phyloP scores from a whole-genome alignment of 2,113 vertebrate species.

The Platysteira castanea region DNA sequence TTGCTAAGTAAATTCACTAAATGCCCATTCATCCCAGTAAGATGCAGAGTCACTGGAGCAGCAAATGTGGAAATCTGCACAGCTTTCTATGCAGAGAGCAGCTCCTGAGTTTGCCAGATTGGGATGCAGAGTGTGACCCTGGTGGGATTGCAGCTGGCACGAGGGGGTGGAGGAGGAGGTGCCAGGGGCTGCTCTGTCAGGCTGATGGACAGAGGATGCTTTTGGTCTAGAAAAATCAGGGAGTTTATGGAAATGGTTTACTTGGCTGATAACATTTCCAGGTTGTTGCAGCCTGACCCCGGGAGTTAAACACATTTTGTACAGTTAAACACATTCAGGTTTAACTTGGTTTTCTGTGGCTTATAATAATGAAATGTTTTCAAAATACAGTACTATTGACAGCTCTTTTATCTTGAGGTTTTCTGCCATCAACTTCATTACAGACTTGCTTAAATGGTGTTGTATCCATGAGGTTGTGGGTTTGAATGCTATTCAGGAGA shows the following conservation, averaged over 20 bases:
- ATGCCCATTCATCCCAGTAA: conserved; percentile 73
- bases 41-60: conserved; percentile 65
- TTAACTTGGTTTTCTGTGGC: neutral
- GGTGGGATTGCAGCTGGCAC: neutral
- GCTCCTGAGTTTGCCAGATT: conserved; percentile 62
- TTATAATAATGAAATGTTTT: neutral
- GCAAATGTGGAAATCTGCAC: conserved; percentile 77
- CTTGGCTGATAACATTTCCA: neutral
- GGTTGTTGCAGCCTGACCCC: neutral
- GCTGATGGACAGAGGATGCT: neutral
- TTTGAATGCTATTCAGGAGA: neutral
- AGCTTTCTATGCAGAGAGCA: conserved; percentile 52
- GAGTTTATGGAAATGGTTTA: neutral
- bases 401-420: neutral
- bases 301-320: neutral
- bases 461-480: neutral
- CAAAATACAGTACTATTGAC: neutral
- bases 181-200: neutral
- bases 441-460: neutral
- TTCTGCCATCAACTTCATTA: neutral
- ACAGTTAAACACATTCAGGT: neutral
- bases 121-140: conserved; percentile 54
- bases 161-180: neutral
- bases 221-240: conserved; percentile 13
- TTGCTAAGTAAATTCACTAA: conserved; percentile 79